phyloP scores from a whole-genome alignment of 2,888 invertebrate genomes.

The Pristionchus japonicus region DNA sequence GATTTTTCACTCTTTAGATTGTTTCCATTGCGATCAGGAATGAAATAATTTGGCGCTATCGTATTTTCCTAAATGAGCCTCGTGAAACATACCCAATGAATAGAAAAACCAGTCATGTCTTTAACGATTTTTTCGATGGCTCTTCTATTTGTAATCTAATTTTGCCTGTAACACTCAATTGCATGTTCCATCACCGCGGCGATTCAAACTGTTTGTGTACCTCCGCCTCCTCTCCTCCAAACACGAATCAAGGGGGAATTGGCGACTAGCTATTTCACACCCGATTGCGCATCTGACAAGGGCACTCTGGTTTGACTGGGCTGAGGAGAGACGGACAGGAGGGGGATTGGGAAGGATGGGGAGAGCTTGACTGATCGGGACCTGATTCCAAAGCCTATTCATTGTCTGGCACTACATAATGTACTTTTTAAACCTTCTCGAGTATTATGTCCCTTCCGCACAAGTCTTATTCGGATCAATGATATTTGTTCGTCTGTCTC shows the following conservation, averaged over 20 bases:
- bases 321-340: not conserved
- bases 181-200: not conserved
- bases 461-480: too few relatives aligned
- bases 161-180: too few relatives aligned
- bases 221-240: not conserved
- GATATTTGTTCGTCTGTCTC: not conserved
- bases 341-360: not conserved
- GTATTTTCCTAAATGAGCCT: not conserved
- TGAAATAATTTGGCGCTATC: not conserved
- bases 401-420: too few relatives aligned
- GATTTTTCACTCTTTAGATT: not conserved
- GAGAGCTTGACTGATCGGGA: not conserved
- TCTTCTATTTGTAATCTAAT: too few relatives aligned
- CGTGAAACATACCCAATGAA: not conserved
- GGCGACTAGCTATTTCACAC: constrained; percentile 26
- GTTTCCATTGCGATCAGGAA: not conserved
- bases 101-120: too few relatives aligned
- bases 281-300: constrained; percentile 22
- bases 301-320: not conserved
- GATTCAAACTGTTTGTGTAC: constrained; percentile 28
- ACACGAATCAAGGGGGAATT: not conserved
- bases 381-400: too few relatives aligned
- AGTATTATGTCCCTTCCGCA: too few relatives aligned
- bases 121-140: too few relatives aligned
- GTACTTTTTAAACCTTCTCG: too few relatives aligned